Percentiles rank a stretch among this genome's conserved stretches.
Evolutionary conservation across 1,140 invertebrate genomes (phyloP).

Genomic region (Drosophila melanogaster): DNA sequence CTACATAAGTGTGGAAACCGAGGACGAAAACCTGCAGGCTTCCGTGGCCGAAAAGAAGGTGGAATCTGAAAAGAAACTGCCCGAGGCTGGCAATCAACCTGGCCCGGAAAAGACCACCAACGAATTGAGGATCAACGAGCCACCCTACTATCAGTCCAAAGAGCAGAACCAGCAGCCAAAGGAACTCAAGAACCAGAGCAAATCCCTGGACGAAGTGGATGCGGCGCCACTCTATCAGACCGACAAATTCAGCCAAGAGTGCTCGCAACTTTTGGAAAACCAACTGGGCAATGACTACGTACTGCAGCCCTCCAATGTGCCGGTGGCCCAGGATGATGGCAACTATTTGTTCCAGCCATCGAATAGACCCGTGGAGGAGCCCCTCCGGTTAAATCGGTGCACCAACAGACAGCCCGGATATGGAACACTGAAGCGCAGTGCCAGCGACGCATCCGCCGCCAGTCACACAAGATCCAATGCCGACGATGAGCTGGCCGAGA

Average conservation of each 20-base stretch:
- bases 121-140: constrained; percentile 79
- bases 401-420: constrained; percentile 46
- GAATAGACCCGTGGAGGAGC: constrained; percentile 86
- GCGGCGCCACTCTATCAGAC: constrained; percentile 53
- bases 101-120: constrained; percentile 75
- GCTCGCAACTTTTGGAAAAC: constrained; percentile 79
- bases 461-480: constrained; percentile 83
- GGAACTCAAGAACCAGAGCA: constrained; percentile 67
- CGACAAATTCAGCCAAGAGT: constrained; percentile 83
- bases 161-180: constrained; percentile 60
- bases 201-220: constrained; percentile 69
- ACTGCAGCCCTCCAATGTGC: constrained; percentile 81
- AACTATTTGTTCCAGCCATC: constrained; percentile 87
- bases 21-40: constrained; percentile 77
- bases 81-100: constrained; percentile 21
- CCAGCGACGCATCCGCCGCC: constrained; percentile 65
- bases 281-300: constrained; percentile 81
- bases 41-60: constrained; percentile 70
- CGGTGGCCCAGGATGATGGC: constrained; percentile 62
- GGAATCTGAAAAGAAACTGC: constrained; percentile 68
- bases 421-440: constrained; percentile 74
- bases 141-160: constrained; percentile 82
- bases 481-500: constrained; percentile 93
- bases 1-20: constrained; percentile 81
- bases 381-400: constrained; percentile 41